Base-by-base conservation (phyloP, 1,140 invertebrate species). In the Nymphalis io region DNA sequence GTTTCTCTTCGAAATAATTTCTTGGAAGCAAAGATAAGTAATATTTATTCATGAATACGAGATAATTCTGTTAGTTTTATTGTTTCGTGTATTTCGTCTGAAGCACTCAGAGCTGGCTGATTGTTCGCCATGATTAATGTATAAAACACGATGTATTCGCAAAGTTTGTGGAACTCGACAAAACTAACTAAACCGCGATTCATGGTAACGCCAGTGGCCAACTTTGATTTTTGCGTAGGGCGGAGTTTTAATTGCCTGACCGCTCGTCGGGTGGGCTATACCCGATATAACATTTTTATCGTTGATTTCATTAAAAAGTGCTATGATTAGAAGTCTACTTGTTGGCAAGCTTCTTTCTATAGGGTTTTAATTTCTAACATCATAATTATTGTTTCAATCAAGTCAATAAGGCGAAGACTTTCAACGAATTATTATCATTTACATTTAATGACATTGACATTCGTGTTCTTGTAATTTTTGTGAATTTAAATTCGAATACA, bases 61-160 rank as follows among this genome's bases (percentile, higher is more conserved):
- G 10, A 48, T 48, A n/a, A 48, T 20, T 16, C 4, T 16, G 5
- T 8, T 18, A 48, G 4, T 48, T 16, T 48, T 48, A 48, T 0
- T 0, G 5, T 18, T 27, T 16, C 33, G 38, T 57, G 20, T 60
- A 38, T 62, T 62, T 48, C 38, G 42, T 16, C 51, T 38, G 63
- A 74, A 68, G 59, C 72, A 71, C 72, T 74, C 69, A 74, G 60
- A 60, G 64, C 38, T 39, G 16, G 42, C 60, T 65, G 72, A 74
- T 74, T 74, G 72, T 74, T 67, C 60, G 51, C 63, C 44, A 70
- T 74, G 72, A 74, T 74, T 74, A 70, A 74, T 74, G 72, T 74
- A 65, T 63, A 70, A 70, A 74, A 74, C 63, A 60, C 68, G 53
- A 67, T 59, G 72, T 65, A 68, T 70, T 70, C 70, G 68, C 67